Base-by-base conservation (phyloP, 2,888 invertebrate species). In the Drosophila formosana region DNA sequence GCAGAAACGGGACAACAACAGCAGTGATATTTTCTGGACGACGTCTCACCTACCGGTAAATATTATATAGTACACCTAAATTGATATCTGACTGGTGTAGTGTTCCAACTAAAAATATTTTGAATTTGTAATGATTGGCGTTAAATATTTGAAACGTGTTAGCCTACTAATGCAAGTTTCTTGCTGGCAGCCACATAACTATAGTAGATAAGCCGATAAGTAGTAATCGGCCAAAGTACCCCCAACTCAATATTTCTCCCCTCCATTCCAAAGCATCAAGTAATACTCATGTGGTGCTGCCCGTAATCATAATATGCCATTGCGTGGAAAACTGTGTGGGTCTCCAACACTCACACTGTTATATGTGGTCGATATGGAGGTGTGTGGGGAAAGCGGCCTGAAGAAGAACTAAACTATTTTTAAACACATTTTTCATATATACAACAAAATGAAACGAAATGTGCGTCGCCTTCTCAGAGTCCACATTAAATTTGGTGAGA, bases 401-500 rank as follows among this genome's bases (percentile, higher is more conserved):
- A 51, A 73, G 75, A 62, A 74, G 71, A 68, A 76, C 53, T 56
- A 64, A 83, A 86, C 83, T 83, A 83, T 83, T 86, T 83, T 79
- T 83, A 83, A 79, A 83, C 76, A 82, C 72, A 75, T 76, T 72
- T 65, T 72, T 65, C 64, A 64, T 64, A 64, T 76, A 72, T 72
- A 76, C 65, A 75, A 66, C 57, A 58, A 67, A 61, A 64, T 64
- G 50, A 65, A 62, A 69, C 58, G 51, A 75, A 75, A 75, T 74
- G 60, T 77, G 74, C 73, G 52, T 55, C 46, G 53, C 55, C 45
- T 41, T 23, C 23, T n/a, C 39, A 30, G 18, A 0, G 26, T 25
- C 39, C 50, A 9, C 7, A 41, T 18, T 58, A 34, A 45, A 41
- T 53, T 39, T 41, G 18, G 26, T 66, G 47, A 23, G 37, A 53